Conservation (phyloP, 2,888 invertebrate genomes). For the Clostera curtula region DNA sequence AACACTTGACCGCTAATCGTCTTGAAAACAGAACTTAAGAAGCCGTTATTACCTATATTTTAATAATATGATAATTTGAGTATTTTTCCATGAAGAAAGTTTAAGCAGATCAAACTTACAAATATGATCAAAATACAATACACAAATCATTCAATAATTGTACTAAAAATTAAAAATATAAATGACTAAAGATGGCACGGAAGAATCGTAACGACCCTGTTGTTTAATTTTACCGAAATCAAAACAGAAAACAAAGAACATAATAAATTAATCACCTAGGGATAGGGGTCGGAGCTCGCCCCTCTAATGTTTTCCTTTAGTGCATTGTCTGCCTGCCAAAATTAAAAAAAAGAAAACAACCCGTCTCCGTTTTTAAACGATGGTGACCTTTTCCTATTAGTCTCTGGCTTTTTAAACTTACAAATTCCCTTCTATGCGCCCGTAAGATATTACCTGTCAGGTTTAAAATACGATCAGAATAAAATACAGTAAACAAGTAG, state of each 20-base stretch:
- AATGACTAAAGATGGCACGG: background rate
- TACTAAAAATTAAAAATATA: slow-evolving; percentile 1
- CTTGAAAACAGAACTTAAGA: too few species aligned
- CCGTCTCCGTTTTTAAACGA: slow-evolving; percentile 48
- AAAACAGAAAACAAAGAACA: slow-evolving; percentile 68
- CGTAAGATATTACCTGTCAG: too few species aligned
- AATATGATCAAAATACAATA: too few species aligned
- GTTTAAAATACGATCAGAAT: too few species aligned
- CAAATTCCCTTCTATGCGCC: background rate
- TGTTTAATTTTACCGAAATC: slow-evolving; percentile 47
- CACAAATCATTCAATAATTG: too few species aligned
- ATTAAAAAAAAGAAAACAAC: slow-evolving; percentile 66
- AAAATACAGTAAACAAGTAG: too few species aligned
- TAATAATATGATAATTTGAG: too few species aligned
- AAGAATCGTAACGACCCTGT: slow-evolving; percentile 15
- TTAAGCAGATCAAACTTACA: too few species aligned
- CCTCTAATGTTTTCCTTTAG: slow-evolving; percentile 68
- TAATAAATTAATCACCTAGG: slow-evolving; percentile 72
- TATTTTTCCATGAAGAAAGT: too few species aligned
- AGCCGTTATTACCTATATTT: too few species aligned
- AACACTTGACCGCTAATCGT: too few species aligned
- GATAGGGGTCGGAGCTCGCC: slow-evolving; percentile 58
- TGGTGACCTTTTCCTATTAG: slow-evolving; percentile 44
- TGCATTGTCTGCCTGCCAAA: slow-evolving; percentile 68
- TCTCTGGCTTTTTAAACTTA: slow-evolving; percentile 16